A percentile compares a stretch with the other conserved stretches of the same genome.
These are phyloP conservation scores for Drosophila paramelanica DNA, from an alignment of 2,888 invertebrate species.

Conservation along the genomic window DNA sequence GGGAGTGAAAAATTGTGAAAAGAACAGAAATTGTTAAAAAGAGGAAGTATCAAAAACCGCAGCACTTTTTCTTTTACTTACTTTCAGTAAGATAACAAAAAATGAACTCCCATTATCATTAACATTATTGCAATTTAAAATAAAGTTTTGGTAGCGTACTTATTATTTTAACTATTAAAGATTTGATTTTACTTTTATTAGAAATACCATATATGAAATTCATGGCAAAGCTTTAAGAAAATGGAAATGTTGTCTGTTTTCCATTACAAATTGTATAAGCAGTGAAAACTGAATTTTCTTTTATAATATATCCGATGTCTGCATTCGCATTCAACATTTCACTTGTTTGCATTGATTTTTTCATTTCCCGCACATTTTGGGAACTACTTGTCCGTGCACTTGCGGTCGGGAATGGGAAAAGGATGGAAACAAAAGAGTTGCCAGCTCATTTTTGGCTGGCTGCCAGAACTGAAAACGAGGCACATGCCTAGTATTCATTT, in stretches of 20 bases:
- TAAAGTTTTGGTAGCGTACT: too few species aligned
- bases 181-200: too few species aligned
- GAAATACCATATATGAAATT: too few species aligned
- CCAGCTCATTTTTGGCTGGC: conserved; percentile 36
- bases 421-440: conserved; percentile 1
- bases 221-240: background rate
- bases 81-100: too few species aligned
- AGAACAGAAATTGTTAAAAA: background rate
- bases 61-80: too few species aligned
- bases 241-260: background rate
- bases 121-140: too few species aligned
- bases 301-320: conserved; percentile 7
- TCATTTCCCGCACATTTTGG: conserved; percentile 42
- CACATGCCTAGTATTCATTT: conserved; percentile 47
- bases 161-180: too few species aligned
- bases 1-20: background rate
- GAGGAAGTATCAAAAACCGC: background rate
- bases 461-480: conserved; percentile 45
- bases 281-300: too few species aligned
- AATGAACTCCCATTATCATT: too few species aligned
- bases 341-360: conserved; percentile 61
- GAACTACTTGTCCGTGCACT: conserved; percentile 48
- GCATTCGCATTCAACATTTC: conserved; percentile 23
- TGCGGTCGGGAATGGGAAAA: conserved; percentile 13
- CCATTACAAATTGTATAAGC: too few species aligned